Percentiles rank a stretch among this genome's conserved stretches.
Evolutionary conservation across 2,888 invertebrate genomes (phyloP).

Genomic region (Hymenopus coronatus): DNA sequence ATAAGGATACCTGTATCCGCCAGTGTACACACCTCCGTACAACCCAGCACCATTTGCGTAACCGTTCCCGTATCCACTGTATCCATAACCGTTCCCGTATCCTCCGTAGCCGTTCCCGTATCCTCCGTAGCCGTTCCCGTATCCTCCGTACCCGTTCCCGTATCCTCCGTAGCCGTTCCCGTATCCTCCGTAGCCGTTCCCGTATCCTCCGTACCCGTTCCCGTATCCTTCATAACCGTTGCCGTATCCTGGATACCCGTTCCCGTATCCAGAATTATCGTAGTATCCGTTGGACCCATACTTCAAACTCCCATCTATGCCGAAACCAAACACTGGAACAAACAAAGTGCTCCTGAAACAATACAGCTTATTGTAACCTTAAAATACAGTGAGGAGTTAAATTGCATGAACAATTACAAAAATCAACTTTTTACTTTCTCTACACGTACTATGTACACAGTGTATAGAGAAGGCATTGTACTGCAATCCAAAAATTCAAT

Average conservation of each 20-base stretch:
- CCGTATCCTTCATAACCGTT: not conserved
- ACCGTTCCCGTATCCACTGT: not conserved
- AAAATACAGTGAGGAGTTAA: no score
- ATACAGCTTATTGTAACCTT: no score
- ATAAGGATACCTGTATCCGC: not conserved
- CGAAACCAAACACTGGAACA: conserved; percentile 8
- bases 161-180: not conserved
- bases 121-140: not conserved
- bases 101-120: no score
- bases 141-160: not conserved
- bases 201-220: not conserved
- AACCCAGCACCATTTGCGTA: not conserved
- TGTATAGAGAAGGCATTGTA: no score
- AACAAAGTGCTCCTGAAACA: no score
- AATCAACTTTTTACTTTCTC: no score
- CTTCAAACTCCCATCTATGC: not conserved
- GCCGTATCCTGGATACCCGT: not conserved
- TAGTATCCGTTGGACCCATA: not conserved
- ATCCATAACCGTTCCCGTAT: not conserved
- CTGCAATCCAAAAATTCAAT: no score
- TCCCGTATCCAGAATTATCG: not conserved
- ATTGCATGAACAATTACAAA: no score
- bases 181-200: not conserved
- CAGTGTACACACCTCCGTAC: no score
- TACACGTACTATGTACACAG: no score